These are phyloP conservation scores for Bellardia bayeri DNA, from an alignment of 2,888 invertebrate species.

Conservation along the genomic window DNA sequence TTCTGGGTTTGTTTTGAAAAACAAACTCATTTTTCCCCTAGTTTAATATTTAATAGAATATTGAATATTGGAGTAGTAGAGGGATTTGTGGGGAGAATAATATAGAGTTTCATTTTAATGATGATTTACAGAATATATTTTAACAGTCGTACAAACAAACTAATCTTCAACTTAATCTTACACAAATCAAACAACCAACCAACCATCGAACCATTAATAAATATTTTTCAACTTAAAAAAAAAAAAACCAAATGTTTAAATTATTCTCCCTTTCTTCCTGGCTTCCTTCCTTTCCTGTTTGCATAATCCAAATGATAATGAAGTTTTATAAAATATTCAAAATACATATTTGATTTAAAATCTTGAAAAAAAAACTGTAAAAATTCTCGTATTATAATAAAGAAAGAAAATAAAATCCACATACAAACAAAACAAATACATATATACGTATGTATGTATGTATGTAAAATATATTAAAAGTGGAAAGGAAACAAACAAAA, in stretches of 20 bases:
- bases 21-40: background rate
- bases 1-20: background rate
- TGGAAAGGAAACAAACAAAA: slow-evolving; percentile 13
- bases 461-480: slow-evolving; percentile 36
- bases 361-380: slow-evolving; percentile 15
- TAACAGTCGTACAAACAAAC: slow-evolving; percentile 8
- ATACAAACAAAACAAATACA: slow-evolving; percentile 11
- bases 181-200: slow-evolving; percentile 26
- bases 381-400: slow-evolving; percentile 17
- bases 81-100: background rate
- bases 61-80: background rate
- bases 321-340: slow-evolving; percentile 25
- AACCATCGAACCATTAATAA: slow-evolving; percentile 40
- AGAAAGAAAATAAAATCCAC: slow-evolving; percentile 28
- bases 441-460: no score
- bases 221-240: slow-evolving; percentile 28
- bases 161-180: slow-evolving; percentile 44
- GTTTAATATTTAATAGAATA: background rate
- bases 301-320: slow-evolving; percentile 22
- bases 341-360: slow-evolving; percentile 9
- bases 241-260: slow-evolving; percentile 8
- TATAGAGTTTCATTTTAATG: slow-evolving; percentile 33
- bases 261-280: background rate
- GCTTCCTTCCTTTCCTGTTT: background rate
- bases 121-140: slow-evolving; percentile 34